A percentile compares a stretch with the other conserved stretches of the same genome.
phyloP scores from a whole-genome alignment of 2,797 vertebrate species.

The Salmo trutta region DNA sequence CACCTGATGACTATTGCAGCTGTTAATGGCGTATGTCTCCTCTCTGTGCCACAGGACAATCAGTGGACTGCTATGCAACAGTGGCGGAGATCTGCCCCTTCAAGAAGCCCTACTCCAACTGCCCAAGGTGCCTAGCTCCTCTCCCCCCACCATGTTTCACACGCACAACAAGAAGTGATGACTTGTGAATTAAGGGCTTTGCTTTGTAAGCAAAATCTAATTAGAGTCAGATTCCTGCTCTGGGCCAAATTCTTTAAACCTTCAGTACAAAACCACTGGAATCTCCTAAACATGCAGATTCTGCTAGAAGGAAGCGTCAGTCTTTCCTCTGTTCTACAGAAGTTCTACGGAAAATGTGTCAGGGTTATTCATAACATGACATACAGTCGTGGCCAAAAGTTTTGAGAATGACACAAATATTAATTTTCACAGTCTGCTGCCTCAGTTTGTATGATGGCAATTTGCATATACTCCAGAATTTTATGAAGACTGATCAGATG shows the following conservation, averaged over 20 bases:
- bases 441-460: too few relatives aligned
- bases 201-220: constrained; percentile 1
- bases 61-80: constrained; percentile 88
- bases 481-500: too few relatives aligned
- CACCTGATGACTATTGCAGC: not conserved
- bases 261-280: constrained; percentile 9
- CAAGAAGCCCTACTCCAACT: constrained; percentile 79
- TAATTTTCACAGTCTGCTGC: too few relatives aligned
- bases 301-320: not conserved
- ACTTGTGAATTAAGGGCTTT: constrained; percentile 1
- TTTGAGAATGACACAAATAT: too few relatives aligned
- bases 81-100: constrained; percentile 90
- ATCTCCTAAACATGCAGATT: constrained; percentile 9
- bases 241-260: constrained; percentile 16
- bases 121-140: constrained; percentile 84
- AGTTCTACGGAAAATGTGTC: not conserved
- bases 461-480: too few relatives aligned
- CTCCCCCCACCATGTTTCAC: not conserved
- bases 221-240: constrained; percentile 8
- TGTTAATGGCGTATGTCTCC: constrained; percentile 8
- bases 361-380: not conserved
- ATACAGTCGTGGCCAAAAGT: too few relatives aligned
- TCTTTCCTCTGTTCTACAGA: not conserved
- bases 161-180: not conserved
- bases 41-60: constrained; percentile 73